These are phyloP conservation scores for Griposia aprilina DNA, from an alignment of 2,888 invertebrate genomes.

Conservation along the genomic window DNA sequence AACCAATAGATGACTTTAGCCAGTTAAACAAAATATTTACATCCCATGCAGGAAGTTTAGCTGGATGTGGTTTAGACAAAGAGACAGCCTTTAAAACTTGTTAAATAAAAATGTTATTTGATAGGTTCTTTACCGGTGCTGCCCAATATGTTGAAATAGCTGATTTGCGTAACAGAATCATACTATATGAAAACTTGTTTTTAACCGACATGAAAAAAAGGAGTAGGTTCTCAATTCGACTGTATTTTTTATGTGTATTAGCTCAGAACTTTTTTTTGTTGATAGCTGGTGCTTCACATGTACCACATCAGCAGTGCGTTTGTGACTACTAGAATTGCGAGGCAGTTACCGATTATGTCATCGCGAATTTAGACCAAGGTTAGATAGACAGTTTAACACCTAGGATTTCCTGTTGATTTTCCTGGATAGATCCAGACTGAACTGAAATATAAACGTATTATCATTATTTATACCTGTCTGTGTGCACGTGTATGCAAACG, in stretches of 20 bases:
- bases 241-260: too few relatives aligned
- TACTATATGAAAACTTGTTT: neutral
- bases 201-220: too few relatives aligned
- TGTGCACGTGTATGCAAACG: neutral
- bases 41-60: constrained; percentile 10
- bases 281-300: too few relatives aligned
- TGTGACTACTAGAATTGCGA: neutral
- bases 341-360: constrained; percentile 12
- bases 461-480: too few relatives aligned
- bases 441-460: constrained; percentile 1
- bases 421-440: constrained; percentile 20
- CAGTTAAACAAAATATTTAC: constrained; percentile 38
- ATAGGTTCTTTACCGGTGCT: neutral
- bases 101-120: constrained; percentile 18
- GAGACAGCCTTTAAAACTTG: constrained; percentile 41
- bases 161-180: constrained; percentile 24
- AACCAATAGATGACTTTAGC: constrained; percentile 3
- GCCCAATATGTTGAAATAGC: constrained; percentile 19
- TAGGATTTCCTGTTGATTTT: constrained; percentile 34
- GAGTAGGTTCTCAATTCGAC: too few relatives aligned
- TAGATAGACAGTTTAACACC: constrained; percentile 30
- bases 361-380: constrained; percentile 3
- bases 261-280: too few relatives aligned
- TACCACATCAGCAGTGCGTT: neutral
- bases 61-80: constrained; percentile 10